Evolutionary conservation across 2,888 invertebrate species (phyloP).

Genomic region (Anthoptus insignis): DNA sequence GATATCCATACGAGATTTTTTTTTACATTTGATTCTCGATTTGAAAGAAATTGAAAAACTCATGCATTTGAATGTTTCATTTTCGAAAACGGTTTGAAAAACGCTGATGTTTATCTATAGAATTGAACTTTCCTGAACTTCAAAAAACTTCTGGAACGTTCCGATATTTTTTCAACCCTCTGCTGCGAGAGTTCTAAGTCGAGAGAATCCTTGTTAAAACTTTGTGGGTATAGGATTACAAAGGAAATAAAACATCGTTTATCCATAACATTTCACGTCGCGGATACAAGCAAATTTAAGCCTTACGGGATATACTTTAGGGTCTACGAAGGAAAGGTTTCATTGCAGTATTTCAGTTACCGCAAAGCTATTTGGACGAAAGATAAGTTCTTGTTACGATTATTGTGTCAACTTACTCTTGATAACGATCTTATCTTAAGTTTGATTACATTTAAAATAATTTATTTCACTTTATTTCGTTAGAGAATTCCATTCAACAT

Average conservation of each 20-base stretch:
- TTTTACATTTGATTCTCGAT: background rate
- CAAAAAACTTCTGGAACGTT: background rate
- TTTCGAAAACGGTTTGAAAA: slow-evolving; percentile 1
- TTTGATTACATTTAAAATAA: too few relatives aligned
- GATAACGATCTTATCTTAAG: background rate
- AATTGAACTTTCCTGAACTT: background rate
- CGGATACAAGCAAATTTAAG: background rate
- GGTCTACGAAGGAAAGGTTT: background rate
- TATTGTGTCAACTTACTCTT: background rate
- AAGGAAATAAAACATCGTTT: slow-evolving; percentile 14
- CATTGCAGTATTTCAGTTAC: background rate
- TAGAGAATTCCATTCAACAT: too few relatives aligned
- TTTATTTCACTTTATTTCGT: too few relatives aligned
- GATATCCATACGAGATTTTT: too few relatives aligned
- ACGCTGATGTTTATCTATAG: background rate
- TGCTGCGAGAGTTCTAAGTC: background rate
- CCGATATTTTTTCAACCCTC: slow-evolving; percentile 2
- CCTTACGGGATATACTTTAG: background rate
- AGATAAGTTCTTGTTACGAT: background rate
- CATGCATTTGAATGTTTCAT: background rate
- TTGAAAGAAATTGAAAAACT: too few relatives aligned
- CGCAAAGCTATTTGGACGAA: background rate
- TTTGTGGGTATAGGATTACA: slow-evolving; percentile 15
- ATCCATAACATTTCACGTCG: background rate
- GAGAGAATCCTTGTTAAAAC: slow-evolving; percentile 18